These are phyloP conservation scores for Latrodectus elegans DNA, from an alignment of 2,888 invertebrate genomes.

Conservation along the genomic window DNA sequence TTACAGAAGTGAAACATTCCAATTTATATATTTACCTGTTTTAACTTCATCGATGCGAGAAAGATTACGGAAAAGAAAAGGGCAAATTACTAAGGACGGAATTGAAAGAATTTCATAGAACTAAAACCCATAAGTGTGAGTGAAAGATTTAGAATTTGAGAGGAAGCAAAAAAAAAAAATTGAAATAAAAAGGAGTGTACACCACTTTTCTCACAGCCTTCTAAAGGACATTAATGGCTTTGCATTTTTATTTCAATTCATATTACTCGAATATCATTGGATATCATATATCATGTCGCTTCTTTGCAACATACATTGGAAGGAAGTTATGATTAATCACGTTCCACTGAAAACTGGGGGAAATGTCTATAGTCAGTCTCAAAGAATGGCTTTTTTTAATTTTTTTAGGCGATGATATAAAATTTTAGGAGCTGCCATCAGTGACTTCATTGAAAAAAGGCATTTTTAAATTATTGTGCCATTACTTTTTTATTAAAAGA, in stretches of 20 bases:
- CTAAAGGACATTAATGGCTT: constrained; percentile 34
- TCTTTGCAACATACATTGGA: constrained; percentile 13
- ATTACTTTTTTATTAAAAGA: too few species aligned
- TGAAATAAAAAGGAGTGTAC: constrained; percentile 18
- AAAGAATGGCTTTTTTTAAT: too few species aligned
- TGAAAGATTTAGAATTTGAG: constrained; percentile 6
- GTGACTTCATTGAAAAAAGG: too few species aligned
- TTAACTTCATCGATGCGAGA: too few species aligned
- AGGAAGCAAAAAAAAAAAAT: neutral
- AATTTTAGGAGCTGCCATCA: too few species aligned
- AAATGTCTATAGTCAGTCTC: too few species aligned
- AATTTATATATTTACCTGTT: too few species aligned
- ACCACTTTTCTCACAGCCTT: constrained; percentile 22
- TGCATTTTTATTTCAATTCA: constrained; percentile 38
- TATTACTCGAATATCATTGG: constrained; percentile 21
- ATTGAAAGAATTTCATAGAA: constrained; percentile 11
- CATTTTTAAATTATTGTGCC: too few species aligned
- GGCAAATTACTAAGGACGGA: neutral
- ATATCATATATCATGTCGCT: constrained; percentile 34
- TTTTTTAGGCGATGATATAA: too few species aligned
- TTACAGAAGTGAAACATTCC: too few species aligned
- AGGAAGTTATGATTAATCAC: constrained; percentile 36
- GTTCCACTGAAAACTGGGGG: constrained; percentile 13
- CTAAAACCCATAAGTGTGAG: constrained; percentile 20
- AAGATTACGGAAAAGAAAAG: neutral